Conservation (phyloP, 2,888 invertebrate species). For the Caenorhabditis sinica region DNA sequence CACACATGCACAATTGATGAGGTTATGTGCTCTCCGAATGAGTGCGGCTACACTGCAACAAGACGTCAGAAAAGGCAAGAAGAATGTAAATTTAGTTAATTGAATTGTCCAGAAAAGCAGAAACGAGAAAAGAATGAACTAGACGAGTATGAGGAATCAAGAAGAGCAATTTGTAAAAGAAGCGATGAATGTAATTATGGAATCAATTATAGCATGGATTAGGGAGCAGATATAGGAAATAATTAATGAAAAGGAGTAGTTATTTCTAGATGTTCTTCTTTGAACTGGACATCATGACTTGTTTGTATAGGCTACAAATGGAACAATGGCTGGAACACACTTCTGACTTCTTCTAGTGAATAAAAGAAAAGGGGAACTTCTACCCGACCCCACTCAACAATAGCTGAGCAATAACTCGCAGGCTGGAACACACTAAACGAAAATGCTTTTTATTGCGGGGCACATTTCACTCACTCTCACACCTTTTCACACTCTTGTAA, state of each 20-base stretch:
- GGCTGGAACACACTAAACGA: neutral
- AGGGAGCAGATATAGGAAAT: too few relatives aligned
- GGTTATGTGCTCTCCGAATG: constrained; percentile 57
- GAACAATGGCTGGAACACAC: neutral
- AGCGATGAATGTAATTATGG: neutral
- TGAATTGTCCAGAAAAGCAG: constrained; percentile 59
- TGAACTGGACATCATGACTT: too few relatives aligned
- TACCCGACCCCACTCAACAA: neutral
- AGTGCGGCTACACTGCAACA: constrained; percentile 27
- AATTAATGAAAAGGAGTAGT: too few relatives aligned
- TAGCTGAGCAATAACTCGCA: neutral
- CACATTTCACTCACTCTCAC: constrained; percentile 33
- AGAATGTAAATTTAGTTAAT: constrained; percentile 61
- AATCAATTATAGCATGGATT: neutral
- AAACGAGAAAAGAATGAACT: neutral
- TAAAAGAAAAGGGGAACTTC: neutral
- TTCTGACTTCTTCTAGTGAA: too few relatives aligned
- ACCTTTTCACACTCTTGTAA: constrained; percentile 21
- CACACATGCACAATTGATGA: constrained; percentile 43
- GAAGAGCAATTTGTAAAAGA: constrained; percentile 25
- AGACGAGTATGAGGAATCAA: constrained; percentile 32
- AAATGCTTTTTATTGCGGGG: neutral
- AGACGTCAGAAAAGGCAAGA: constrained; percentile 47
- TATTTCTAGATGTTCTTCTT: too few relatives aligned
- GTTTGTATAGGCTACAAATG: too few relatives aligned